These are phyloP conservation scores for Zaprionus tsacasi DNA, from an alignment of 1,140 invertebrate genomes.

Conservation along the genomic window DNA sequence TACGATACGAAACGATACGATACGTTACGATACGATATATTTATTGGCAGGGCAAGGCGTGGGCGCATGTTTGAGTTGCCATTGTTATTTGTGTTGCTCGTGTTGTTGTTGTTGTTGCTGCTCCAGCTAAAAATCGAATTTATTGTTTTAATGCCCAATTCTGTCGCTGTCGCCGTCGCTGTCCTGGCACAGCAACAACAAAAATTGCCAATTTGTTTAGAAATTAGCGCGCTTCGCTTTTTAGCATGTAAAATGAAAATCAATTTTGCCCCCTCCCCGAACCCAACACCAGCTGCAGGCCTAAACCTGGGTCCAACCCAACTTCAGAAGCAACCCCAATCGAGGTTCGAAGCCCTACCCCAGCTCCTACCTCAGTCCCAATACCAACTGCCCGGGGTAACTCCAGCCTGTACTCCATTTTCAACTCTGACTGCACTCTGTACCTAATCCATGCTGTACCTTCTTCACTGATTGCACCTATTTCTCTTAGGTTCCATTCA, in stretches of 20 bases:
- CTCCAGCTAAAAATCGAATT: slow-evolving; percentile 71
- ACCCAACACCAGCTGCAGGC: background rate
- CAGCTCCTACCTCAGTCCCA: too few relatives aligned
- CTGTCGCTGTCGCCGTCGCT: slow-evolving; percentile 67
- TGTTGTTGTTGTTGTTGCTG: slow-evolving; percentile 36
- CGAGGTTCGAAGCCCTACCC: too few relatives aligned
- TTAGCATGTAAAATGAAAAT: slow-evolving; percentile 76
- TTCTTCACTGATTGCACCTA: too few relatives aligned
- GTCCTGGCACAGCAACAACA: slow-evolving; percentile 29
- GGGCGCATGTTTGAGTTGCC: slow-evolving; percentile 44
- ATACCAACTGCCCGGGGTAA: too few relatives aligned
- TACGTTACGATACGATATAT: slow-evolving; percentile 53
- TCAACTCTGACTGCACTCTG: too few relatives aligned
- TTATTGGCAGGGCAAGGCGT: slow-evolving; percentile 66
- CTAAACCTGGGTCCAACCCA: background rate
- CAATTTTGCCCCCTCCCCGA: slow-evolving; percentile 52
- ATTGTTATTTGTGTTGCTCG: slow-evolving; percentile 40
- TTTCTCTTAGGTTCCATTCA: too few relatives aligned
- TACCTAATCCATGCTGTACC: too few relatives aligned
- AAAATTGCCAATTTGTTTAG: slow-evolving; percentile 81
- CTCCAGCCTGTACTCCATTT: too few relatives aligned
- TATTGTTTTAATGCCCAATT: slow-evolving; percentile 82
- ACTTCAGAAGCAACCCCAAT: background rate
- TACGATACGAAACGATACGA: slow-evolving; percentile 43
- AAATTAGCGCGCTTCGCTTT: slow-evolving; percentile 75